Evolutionary conservation across 1,140 invertebrate genomes (phyloP).

Genomic region (Centruroides sculpturatus): DNA sequence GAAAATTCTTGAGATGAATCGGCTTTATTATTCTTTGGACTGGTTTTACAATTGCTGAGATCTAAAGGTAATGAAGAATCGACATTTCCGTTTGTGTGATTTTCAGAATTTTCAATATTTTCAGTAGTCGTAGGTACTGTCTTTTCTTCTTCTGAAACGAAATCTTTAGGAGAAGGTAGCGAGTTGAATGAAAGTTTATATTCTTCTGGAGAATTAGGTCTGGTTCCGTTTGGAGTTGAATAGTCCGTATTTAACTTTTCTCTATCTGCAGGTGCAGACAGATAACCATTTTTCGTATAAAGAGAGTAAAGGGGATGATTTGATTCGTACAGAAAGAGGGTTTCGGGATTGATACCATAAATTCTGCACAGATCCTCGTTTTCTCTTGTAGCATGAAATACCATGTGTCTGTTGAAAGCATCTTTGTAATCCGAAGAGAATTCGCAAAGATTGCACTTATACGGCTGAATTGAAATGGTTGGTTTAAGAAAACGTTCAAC

Average conservation of each 20-base stretch:
- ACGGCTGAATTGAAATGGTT: background rate
- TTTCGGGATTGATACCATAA: conserved; percentile 24
- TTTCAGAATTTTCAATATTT: background rate
- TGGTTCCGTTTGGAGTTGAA: no score
- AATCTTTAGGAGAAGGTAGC: no score
- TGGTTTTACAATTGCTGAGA: background rate
- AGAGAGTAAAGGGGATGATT: no score
- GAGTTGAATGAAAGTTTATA: no score
- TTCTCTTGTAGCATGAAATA: conserved; percentile 29
- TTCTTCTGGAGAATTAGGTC: no score
- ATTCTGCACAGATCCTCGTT: conserved; percentile 28
- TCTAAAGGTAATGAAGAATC: background rate
- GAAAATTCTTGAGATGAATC: no score
- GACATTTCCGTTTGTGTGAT: background rate
- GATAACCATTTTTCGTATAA: no score
- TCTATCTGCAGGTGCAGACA: no score
- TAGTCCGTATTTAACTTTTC: no score
- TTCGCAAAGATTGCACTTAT: conserved; percentile 32
- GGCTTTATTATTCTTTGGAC: background rate
- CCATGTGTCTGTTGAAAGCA: conserved; percentile 28
- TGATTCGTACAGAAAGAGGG: background rate
- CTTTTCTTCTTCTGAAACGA: background rate
- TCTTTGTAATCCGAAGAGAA: conserved; percentile 27
- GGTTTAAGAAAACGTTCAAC: background rate
- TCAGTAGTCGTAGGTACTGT: background rate